phyloP scores from a whole-genome alignment of 1,140 invertebrate genomes.

The Probaryconus sp. region DNA sequence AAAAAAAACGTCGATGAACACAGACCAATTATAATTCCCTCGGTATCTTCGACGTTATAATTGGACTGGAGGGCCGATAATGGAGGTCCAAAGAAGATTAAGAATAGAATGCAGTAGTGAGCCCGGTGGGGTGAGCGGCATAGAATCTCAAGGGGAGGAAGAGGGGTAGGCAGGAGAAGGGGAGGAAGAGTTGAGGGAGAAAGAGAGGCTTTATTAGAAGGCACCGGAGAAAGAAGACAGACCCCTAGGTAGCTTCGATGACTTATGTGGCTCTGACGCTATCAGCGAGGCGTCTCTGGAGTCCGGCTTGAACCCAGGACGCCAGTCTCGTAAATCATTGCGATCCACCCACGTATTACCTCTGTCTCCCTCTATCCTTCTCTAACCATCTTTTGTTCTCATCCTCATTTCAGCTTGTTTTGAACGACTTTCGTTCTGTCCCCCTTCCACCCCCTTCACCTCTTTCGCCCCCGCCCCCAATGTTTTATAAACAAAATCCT shows the following conservation, averaged over 20 bases:
- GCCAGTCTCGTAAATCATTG: conserved; percentile 77
- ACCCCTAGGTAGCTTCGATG: conserved; percentile 73
- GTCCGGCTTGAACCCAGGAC: conserved; percentile 74
- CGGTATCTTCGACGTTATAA: conserved; percentile 73
- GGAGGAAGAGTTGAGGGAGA: conserved; percentile 44
- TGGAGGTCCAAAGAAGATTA: conserved; percentile 77
- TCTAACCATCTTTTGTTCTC: conserved; percentile 41
- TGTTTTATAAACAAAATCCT: no score
- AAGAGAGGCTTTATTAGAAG: conserved; percentile 47
- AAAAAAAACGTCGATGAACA: conserved; percentile 53
- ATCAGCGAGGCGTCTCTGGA: conserved; percentile 77
- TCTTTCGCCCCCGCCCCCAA: no score
- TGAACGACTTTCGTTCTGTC: no score
- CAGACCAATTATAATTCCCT: conserved; percentile 74
- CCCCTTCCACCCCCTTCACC: no score
- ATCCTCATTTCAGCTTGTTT: no score
- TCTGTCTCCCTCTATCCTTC: conserved; percentile 44
- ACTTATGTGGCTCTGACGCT: conserved; percentile 79
- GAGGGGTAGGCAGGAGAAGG: conserved; percentile 1
- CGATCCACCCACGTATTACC: conserved; percentile 75
- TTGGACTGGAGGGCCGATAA: conserved; percentile 74
- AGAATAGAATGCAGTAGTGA: conserved; percentile 69
- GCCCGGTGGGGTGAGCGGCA: conserved; percentile 36
- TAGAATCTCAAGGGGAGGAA: conserved; percentile 8
- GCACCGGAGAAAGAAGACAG: conserved; percentile 43